phyloP scores from a whole-genome alignment of 2,113 vertebrate genomes.

The Aptenodytes forsteri region DNA sequence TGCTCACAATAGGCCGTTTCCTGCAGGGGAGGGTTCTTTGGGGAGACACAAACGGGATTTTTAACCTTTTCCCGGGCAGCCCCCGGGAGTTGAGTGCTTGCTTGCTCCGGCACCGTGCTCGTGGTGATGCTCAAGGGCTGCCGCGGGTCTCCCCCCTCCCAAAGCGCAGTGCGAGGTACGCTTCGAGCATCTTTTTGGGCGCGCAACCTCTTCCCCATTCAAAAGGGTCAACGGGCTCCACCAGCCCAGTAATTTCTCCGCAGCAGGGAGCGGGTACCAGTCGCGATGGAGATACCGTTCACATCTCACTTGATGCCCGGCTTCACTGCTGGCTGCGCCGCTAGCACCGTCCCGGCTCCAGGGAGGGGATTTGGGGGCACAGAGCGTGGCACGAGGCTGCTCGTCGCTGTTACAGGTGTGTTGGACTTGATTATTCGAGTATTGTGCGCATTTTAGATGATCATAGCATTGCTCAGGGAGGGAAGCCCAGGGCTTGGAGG shows the following conservation, averaged over 20 bases:
- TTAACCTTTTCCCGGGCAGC: conserved; percentile 38
- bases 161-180: rapidly evolving
- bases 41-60: neutral
- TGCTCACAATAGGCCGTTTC: conserved; percentile 68
- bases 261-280: neutral
- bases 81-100: neutral
- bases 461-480: rapidly evolving
- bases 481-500: neutral
- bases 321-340: rapidly evolving
- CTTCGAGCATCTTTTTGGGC: neutral
- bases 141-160: rapidly evolving
- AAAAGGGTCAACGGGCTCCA: neutral
- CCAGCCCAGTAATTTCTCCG: neutral
- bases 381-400: neutral
- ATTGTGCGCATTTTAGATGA: rapidly evolving
- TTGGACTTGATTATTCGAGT: neutral
- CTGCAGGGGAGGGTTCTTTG: conserved; percentile 43
- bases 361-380: neutral
- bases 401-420: rapidly evolving
- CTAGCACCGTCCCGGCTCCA: rapidly evolving
- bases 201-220: neutral
- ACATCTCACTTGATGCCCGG: rapidly evolving
- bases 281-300: rapidly evolving
- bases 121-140: rapidly evolving
- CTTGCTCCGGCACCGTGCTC: neutral